Evolutionary conservation across 2,888 invertebrate species (phyloP).

Genomic region (Heliconius ismenius): DNA sequence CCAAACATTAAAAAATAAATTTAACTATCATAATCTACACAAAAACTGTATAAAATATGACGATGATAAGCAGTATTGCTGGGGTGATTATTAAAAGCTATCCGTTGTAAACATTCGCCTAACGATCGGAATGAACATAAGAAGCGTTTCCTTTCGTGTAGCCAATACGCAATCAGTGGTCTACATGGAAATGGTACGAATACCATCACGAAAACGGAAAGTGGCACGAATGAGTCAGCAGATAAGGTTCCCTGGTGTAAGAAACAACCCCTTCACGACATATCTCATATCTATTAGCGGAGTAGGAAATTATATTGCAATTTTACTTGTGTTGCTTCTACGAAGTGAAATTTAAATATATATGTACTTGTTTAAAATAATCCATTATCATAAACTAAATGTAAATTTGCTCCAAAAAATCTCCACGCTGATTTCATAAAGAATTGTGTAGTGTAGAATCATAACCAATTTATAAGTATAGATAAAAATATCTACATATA

Average conservation of each 20-base stretch:
- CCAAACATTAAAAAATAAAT: neutral
- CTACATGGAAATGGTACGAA: slow-evolving; percentile 52
- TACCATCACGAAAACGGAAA: slow-evolving; percentile 60
- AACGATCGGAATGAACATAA: slow-evolving; percentile 42
- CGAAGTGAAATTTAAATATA: neutral
- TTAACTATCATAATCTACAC: neutral
- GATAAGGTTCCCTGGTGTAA: slow-evolving; percentile 53
- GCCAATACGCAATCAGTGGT: slow-evolving; percentile 53
- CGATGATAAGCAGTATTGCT: neutral
- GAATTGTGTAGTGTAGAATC: too few relatives aligned
- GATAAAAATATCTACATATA: too few relatives aligned
- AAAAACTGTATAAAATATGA: neutral
- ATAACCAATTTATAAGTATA: too few relatives aligned
- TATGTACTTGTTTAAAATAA: neutral
- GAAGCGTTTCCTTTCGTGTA: slow-evolving; percentile 43
- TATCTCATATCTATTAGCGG: slow-evolving; percentile 17
- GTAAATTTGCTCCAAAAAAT: too few relatives aligned
- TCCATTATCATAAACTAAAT: neutral
- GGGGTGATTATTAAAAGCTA: slow-evolving; percentile 15
- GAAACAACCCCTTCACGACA: slow-evolving; percentile 23
- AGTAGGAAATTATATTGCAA: neutral
- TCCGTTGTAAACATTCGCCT: slow-evolving; percentile 34
- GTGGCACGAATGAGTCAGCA: slow-evolving; percentile 51
- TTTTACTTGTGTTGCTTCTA: neutral
- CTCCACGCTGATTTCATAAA: too few relatives aligned